Base-by-base conservation (phyloP, 2,888 invertebrate genomes). In the Polyploca ridens region DNA sequence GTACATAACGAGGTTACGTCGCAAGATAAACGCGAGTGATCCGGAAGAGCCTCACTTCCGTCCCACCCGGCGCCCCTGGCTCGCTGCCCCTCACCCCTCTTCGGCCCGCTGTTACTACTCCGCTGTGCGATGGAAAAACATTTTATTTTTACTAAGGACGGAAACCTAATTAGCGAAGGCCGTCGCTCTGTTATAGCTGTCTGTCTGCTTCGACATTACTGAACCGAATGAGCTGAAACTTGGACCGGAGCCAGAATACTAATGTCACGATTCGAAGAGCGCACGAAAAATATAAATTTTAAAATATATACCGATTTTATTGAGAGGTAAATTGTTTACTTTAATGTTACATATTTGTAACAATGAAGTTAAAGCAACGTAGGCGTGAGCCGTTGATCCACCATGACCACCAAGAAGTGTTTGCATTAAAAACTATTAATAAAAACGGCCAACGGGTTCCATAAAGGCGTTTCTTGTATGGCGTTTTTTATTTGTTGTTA, bases 1-100 rank as follows among this genome's bases (percentile, higher is more conserved):
- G n/a, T n/a, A 54, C 54, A 54, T 54, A 54, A 54, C 54, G 8
- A 54, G 19, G 49, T 54, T 54, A 19, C 49, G 16, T 19, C 6
- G 49, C 49, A 54, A 54, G 49, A 54, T 54, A 19, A 54, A n/a
- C n/a, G n/a, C 54, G 54, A 54, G 19, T 54, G 54, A 54, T 19
- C n/a, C 54, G 54, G 54, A 16, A 19, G 19, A 19, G 19, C n/a
- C 54, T 19, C 19, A 8, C 10, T 19, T 54, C 54, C 54, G 54
- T 54, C 8, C 54, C 54, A 14, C 54, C 16, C 4, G 16, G 5
- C 49, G 5, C 16, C 16, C 16, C 49, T n/a, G 16, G 8, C 49
- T 16, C n/a, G 7, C 16, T 5, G n/a, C 16, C 49, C 49, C 8
- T 7, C 16, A 7, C 16, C 16, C n/a, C n/a, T 5, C 6, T 4